Evolutionary conservation across 2,113 vertebrate species (phyloP).

Genomic region (Chiloscyllium plagiosum): DNA sequence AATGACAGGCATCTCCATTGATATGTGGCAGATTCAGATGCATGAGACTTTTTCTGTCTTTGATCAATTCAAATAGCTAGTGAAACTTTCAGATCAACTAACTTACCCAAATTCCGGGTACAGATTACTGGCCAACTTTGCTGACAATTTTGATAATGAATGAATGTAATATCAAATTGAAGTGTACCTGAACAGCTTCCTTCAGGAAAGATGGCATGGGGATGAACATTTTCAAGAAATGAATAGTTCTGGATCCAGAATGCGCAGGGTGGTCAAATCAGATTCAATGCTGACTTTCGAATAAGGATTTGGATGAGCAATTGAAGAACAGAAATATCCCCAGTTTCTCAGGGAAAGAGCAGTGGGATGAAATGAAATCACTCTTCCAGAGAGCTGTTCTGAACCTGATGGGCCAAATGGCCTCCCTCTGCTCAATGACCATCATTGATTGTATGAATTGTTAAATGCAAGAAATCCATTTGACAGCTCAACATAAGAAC

Average conservation of each 20-base stretch:
- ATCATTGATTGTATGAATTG: background rate
- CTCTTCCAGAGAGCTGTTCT: background rate
- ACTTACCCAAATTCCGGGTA: background rate
- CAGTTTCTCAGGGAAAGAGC: background rate
- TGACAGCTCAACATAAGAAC: background rate
- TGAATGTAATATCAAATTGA: background rate
- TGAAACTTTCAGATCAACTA: background rate
- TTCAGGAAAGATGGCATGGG: too few species aligned
- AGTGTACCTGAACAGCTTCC: too few species aligned
- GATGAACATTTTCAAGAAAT: background rate
- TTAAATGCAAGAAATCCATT: background rate
- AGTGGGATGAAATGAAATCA: background rate
- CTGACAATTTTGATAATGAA: background rate
- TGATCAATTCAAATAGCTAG: background rate
- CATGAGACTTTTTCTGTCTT: background rate
- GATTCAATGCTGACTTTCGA: background rate
- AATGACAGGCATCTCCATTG: background rate
- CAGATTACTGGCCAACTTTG: background rate
- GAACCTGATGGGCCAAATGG: background rate
- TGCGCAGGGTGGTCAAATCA: background rate
- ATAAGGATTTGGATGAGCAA: background rate
- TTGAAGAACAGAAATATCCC: background rate
- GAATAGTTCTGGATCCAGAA: background rate
- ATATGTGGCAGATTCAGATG: background rate
- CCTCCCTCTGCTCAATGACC: background rate